Percentiles rank a stretch among this genome's conserved stretches.
Conservation (phyloP, 2,888 invertebrate species). For the Cephus spinipes region DNA sequence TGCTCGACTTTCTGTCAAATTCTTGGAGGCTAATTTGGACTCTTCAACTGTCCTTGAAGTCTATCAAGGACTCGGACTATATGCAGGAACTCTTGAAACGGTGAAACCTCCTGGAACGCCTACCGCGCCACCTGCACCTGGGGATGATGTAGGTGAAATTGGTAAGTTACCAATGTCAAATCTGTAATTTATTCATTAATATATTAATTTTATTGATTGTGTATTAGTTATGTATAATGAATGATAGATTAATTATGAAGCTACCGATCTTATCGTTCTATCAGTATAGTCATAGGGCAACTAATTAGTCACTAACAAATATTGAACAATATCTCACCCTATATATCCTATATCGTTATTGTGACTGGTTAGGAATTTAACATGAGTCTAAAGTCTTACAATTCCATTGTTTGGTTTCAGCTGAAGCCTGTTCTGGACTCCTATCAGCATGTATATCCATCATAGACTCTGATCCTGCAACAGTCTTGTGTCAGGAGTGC, state of each 20-base stretch:
- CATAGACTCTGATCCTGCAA: conserved; percentile 72
- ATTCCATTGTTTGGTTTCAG: neutral
- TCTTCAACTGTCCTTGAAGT: conserved; percentile 76
- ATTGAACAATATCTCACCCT: neutral
- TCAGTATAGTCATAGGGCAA: neutral
- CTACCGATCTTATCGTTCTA: neutral
- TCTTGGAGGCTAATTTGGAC: conserved; percentile 74
- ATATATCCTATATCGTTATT: neutral
- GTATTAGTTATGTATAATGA: neutral
- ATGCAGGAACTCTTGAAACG: conserved; percentile 43
- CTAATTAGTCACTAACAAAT: neutral
- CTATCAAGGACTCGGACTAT: conserved; percentile 69
- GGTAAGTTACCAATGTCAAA: conserved; percentile 33
- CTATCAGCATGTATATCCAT: conserved; percentile 76
- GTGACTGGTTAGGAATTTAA: neutral
- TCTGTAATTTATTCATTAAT: neutral
- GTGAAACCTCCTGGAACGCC: conserved; percentile 67
- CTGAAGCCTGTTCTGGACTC: conserved; percentile 71
- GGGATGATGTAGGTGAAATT: conserved; percentile 52
- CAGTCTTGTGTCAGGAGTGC: conserved; percentile 70
- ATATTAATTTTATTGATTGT: neutral
- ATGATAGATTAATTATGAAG: neutral
- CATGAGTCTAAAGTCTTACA: neutral
- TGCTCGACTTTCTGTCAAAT: conserved; percentile 76
- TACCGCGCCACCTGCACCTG: conserved; percentile 65